These are phyloP conservation scores for Gasteruption jaculator DNA, from an alignment of 2,888 invertebrate species.

Conservation along the genomic window DNA sequence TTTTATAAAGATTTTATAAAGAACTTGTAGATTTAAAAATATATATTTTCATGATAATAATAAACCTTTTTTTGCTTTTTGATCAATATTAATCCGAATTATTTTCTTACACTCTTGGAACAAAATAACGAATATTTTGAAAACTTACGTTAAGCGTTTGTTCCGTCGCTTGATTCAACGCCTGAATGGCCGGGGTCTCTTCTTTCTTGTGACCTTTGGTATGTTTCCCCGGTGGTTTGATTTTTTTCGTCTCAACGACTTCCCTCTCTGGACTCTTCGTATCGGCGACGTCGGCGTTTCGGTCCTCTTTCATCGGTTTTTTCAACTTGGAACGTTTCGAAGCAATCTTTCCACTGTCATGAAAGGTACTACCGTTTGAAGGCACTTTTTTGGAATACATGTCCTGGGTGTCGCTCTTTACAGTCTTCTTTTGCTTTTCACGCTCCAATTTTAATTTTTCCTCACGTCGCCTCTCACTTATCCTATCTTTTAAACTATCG, in stretches of 20 bases:
- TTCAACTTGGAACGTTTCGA: conserved; percentile 40
- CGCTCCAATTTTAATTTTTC: conserved; percentile 44
- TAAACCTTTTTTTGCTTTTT: too few relatives aligned
- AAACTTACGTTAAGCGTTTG: conserved; percentile 57
- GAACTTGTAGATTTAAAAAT: too few relatives aligned
- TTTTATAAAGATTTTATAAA: too few relatives aligned
- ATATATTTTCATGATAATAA: conserved; percentile 11
- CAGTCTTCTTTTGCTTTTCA: conserved; percentile 39
- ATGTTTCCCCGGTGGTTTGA: conserved; percentile 36
- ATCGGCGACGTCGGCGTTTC: conserved; percentile 26
- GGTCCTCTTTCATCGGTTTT: conserved; percentile 38
- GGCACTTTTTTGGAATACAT: conserved; percentile 49
- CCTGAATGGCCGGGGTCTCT: conserved; percentile 60
- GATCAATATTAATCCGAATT: too few relatives aligned
- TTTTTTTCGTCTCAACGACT: conserved; percentile 35
- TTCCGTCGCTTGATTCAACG: conserved; percentile 67
- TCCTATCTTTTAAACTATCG: conserved; percentile 46
- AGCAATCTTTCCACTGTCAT: conserved; percentile 38
- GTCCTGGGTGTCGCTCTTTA: conserved; percentile 33
- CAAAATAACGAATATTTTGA: conserved; percentile 7
- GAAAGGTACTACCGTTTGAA: conserved; percentile 47
- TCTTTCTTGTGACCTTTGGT: conserved; percentile 40
- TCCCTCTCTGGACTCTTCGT: conserved; percentile 30
- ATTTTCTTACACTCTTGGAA: conserved; percentile 1
- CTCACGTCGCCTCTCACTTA: conserved; percentile 44